Conservation (phyloP, 2,797 vertebrate genomes). For the Crotalus adamanteus region DNA sequence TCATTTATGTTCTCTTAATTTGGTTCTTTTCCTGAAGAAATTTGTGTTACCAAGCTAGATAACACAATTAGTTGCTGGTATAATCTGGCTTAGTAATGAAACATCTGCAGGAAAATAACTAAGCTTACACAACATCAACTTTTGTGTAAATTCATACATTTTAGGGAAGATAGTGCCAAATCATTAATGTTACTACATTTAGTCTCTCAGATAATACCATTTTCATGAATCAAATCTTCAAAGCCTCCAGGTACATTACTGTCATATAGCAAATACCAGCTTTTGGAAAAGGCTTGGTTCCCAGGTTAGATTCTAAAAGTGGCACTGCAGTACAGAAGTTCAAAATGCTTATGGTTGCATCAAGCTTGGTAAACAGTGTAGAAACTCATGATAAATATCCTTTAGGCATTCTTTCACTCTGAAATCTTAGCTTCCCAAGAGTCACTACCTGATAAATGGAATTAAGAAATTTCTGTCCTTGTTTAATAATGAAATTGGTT, state of each 20-base stretch:
- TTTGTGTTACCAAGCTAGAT: neutral
- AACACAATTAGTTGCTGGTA: neutral
- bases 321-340: neutral
- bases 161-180: neutral
- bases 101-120: neutral
- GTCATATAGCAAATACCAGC: no score
- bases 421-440: neutral
- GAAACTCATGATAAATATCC: neutral
- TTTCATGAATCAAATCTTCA: neutral
- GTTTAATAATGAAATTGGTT: no score
- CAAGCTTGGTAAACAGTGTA: neutral
- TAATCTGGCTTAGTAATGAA: neutral
- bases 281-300: neutral
- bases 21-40: neutral
- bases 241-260: neutral
- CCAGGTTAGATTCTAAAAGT: neutral
- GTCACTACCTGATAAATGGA: neutral
- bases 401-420: neutral
- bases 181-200: neutral
- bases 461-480: neutral
- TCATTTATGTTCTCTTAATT: neutral
- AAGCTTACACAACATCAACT: neutral
- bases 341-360: neutral
- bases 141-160: neutral
- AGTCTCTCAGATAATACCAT: neutral